A percentile compares a stretch with the other conserved stretches of the same genome.
Conservation (phyloP, 1,140 invertebrate genomes). For the Drosophila subpulchrella region DNA sequence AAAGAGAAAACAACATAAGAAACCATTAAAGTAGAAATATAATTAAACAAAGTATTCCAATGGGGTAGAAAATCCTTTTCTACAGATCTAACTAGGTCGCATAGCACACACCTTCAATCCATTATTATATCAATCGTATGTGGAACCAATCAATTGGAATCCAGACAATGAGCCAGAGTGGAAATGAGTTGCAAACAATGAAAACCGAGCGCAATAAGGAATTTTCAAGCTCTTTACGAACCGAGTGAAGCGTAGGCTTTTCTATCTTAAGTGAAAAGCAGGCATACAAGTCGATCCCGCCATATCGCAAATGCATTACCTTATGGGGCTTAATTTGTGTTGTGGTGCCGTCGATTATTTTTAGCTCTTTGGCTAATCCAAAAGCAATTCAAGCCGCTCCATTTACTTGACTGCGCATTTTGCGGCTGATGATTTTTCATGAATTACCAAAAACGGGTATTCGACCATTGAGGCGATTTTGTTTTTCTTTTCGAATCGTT, state of each 20-base stretch:
- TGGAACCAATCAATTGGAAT: conserved; percentile 10
- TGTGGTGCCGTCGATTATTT: conserved; percentile 54
- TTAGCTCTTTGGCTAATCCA: conserved; percentile 33
- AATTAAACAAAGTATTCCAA: not conserved
- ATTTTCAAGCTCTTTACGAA: conserved; percentile 20
- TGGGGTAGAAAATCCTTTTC: not conserved
- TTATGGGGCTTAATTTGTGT: conserved; percentile 45
- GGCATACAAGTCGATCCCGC: conserved; percentile 9
- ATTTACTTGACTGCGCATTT: conserved; percentile 44
- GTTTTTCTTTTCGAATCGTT: conserved; percentile 26
- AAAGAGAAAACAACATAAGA: not conserved
- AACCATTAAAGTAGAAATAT: not conserved
- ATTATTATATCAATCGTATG: conserved; percentile 15
- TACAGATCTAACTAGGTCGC: not conserved
- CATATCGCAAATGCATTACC: conserved; percentile 36
- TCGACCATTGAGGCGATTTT: conserved; percentile 45
- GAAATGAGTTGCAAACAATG: conserved; percentile 31
- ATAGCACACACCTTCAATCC: conserved; percentile 18
- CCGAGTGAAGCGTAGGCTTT: conserved; percentile 25
- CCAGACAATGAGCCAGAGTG: conserved; percentile 10
- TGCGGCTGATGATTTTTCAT: conserved; percentile 56
- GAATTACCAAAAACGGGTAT: conserved; percentile 75
- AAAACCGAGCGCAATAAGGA: conserved; percentile 9
- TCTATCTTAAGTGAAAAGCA: conserved; percentile 37
- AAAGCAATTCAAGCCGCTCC: conserved; percentile 30